phyloP scores from a whole-genome alignment of 2,797 vertebrate species.

The Chrysocyon brachyurus region DNA sequence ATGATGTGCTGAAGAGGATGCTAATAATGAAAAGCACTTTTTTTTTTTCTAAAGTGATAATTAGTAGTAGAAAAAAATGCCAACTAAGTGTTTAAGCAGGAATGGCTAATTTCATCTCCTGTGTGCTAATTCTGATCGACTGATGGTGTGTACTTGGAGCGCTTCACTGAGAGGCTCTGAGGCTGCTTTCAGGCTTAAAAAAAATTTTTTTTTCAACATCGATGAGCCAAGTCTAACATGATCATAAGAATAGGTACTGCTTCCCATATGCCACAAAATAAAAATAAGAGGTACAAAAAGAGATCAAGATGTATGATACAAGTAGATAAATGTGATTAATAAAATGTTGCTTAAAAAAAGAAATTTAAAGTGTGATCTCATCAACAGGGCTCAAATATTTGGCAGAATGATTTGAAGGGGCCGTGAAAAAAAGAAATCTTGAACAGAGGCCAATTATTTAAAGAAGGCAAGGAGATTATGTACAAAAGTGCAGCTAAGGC shows the following conservation, averaged over 20 bases:
- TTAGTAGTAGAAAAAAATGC: conserved; percentile 9
- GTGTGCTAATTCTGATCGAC: background rate
- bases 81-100: background rate
- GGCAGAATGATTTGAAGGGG: background rate
- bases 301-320: background rate
- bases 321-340: background rate
- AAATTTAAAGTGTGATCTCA: conserved; percentile 13
- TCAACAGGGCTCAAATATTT: background rate
- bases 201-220: background rate
- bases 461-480: background rate
- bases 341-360: conserved; percentile 34
- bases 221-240: background rate
- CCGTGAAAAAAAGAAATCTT: conserved; percentile 49
- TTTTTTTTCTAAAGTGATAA: background rate
- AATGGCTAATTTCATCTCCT: background rate
- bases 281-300: background rate
- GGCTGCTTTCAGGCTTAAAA: background rate
- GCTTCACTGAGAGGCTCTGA: background rate
- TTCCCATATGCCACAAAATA: background rate
- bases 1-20: conserved; percentile 26
- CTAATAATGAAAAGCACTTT: background rate
- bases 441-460: background rate
- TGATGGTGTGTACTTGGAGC: background rate
- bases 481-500: background rate
- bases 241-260: background rate